phyloP scores from a whole-genome alignment of 37 sponge, comb jelly and placozoan species.

The Theonella swinhoei region DNA sequence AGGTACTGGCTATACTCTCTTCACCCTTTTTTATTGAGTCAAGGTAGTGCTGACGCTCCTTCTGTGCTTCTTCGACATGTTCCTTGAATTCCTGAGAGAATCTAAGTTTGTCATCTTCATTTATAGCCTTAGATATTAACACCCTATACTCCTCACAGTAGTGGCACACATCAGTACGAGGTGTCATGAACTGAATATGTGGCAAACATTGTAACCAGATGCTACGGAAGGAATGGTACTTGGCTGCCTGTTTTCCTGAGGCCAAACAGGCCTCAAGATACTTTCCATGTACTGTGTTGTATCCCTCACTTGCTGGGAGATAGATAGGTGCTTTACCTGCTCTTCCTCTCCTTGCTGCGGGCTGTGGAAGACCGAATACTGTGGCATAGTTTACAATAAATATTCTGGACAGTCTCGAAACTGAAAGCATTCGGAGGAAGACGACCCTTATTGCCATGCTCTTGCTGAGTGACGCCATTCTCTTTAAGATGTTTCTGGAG shows the following conservation, averaged over 20 bases:
- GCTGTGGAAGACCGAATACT: conserved; percentile 24
- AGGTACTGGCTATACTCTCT: background rate
- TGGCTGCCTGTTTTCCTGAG: too few species aligned
- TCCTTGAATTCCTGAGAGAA: conserved; percentile 10
- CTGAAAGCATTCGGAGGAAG: conserved; percentile 4
- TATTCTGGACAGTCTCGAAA: conserved; percentile 1
- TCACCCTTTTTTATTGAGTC: background rate
- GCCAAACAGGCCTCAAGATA: conserved; percentile 15
- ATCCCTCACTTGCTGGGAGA: conserved; percentile 9
- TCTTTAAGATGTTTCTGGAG: conserved; percentile 10
- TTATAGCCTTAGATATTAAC: background rate
- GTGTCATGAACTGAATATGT: too few species aligned
- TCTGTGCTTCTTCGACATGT: conserved; percentile 13
- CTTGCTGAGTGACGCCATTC: conserved; percentile 8
- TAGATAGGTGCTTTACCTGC: conserved; percentile 23
- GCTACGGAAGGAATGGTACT: too few species aligned
- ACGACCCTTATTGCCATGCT: conserved; percentile 20
- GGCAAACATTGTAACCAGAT: conserved; percentile 11
- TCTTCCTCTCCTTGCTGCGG: too few species aligned
- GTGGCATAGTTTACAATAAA: too few species aligned
- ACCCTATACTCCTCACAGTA: conserved; percentile 4
- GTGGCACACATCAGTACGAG: conserved; percentile 35
- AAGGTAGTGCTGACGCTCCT: conserved; percentile 23
- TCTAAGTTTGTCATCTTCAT: conserved; percentile 32
- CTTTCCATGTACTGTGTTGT: conserved; percentile 14